A percentile compares a stretch with the other conserved stretches of the same genome.
phyloP scores from a whole-genome alignment of 2,797 vertebrate genomes.

The Crenichthys baileyi region DNA sequence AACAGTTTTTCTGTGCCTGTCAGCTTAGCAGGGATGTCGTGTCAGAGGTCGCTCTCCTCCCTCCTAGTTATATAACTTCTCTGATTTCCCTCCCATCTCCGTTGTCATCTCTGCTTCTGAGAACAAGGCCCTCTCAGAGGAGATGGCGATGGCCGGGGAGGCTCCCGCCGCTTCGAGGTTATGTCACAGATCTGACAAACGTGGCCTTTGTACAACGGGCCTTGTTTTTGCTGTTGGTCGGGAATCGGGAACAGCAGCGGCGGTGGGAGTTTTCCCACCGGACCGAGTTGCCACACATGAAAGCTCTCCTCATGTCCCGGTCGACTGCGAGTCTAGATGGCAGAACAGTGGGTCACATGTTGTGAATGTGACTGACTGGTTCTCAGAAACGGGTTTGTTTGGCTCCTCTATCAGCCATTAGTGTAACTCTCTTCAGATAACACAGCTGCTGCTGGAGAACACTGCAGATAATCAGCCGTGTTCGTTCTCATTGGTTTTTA shows the following conservation, averaged over 20 bases:
- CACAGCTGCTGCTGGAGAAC: not conserved
- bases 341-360: constrained; percentile 35
- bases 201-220: constrained; percentile 53
- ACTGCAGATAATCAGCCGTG: not conserved
- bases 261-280: constrained; percentile 7
- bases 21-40: constrained; percentile 6
- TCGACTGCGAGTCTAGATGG: not conserved
- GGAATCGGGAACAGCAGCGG: constrained; percentile 13
- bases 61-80: constrained; percentile 52
- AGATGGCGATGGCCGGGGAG: constrained; percentile 44
- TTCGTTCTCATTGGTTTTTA: not conserved
- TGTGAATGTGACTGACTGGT: constrained; percentile 15
- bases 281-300: not conserved
- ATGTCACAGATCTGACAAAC: constrained; percentile 62
- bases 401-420: constrained; percentile 2
- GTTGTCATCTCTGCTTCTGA: constrained; percentile 50
- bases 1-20: not conserved
- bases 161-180: constrained; percentile 33
- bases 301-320: constrained; percentile 3
- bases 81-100: constrained; percentile 20
- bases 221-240: constrained; percentile 37
- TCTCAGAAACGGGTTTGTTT: not conserved
- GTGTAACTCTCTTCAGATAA: not conserved
- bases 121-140: constrained; percentile 64
- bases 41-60: constrained; percentile 42